Evolutionary conservation across 2,888 invertebrate species (phyloP), one percentile per base, ranked within the genome.

Genomic region (Hermodice carunculata): DNA sequence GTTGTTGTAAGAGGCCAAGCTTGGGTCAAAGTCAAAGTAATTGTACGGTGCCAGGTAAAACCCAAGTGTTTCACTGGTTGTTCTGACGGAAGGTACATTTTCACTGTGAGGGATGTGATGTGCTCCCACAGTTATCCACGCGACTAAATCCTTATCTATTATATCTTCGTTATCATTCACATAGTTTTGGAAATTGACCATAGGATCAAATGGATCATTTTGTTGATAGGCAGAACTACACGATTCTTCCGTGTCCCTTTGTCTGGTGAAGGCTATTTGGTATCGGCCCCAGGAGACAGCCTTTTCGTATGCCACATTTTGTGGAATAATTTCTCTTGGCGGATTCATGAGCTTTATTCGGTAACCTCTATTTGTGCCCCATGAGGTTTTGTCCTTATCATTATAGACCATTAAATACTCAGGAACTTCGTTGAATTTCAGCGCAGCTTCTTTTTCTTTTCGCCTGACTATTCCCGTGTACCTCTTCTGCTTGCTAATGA

Each of bases 51-150:
- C 59, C 26, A 84, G 69, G 61, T 72, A 69, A 69, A 84, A 78
- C n/a, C 78, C 75, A 34, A 79, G 63, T 53, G 76, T 74, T 17
- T 73, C 69, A n/a, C 80, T 80, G 2, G 76, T 66, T 0, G 80
- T 79, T 24, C 71, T 67, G 1, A 79, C 78, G 59, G 78, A 78
- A 4, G 83, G 83, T 1, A 81, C 63, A 64, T 84, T 80, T 65
- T 82, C 81, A n/a, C 75, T 77, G 56, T 80, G 80, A 19, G 83
- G 83, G 48, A 84, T 74, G 68, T 81, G 82, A 46, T 78, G 76
- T 1, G 76, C 75, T 4, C 82, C 82, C 14, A 83, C 67, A 0
- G 82, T 83, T 17, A 82, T 70, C 83, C 83, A 84, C 2, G 81
- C 75, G n/a, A 82, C 81, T 37, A 84, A 66, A 58, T 84, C 67